Evolutionary conservation across 2,888 invertebrate genomes (phyloP), one percentile per base, ranked within the genome.

Genomic region (Trichogramma evanescens): DNA sequence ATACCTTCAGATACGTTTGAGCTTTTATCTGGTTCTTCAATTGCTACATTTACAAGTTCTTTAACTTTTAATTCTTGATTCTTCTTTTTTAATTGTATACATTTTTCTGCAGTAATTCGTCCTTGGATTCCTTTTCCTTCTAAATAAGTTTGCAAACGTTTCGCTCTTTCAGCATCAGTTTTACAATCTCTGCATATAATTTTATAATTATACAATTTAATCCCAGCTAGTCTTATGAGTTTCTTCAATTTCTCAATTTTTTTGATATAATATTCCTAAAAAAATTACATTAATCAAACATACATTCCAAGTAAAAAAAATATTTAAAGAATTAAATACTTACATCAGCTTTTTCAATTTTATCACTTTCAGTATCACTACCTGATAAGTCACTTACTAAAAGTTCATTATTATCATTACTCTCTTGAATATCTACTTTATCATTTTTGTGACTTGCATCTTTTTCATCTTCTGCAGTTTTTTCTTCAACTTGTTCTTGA

Each of bases 1-100:
- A 55, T 63, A 77, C 77, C 72, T 71, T 73, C 74, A 10, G 70
- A 70, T 59, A 73, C 68, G 46, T 74, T 72, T 55, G 67, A 68
- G 13, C 62, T 65, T 38, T 65, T 64, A 62, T 72, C 72, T 57
- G 75, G 66, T 54, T 70, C 68, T 3, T 70, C 67, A 43, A 63
- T 56, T 61, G 76, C 26, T 26, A 26, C 26, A 26, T 26, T 26
- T 26, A 2, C 26, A 26, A 26, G 26, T 26, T 26, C 26, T 26
- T 26, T 26, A 26, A 26, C 75, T 43, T 66, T 66, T 9, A 68
- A 63, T 6, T 59, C 65, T 26, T 69, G 70, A 44, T 68, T 70
- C 58, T 67, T 67, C 53, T 66, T 64, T 59, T 69, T 75, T 2
- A 68, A 69, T 50, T 65, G 69, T 62, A 69, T 70, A 62, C 77